phyloP scores from a whole-genome alignment of 2,888 invertebrate genomes.

The Lottia scabra region DNA sequence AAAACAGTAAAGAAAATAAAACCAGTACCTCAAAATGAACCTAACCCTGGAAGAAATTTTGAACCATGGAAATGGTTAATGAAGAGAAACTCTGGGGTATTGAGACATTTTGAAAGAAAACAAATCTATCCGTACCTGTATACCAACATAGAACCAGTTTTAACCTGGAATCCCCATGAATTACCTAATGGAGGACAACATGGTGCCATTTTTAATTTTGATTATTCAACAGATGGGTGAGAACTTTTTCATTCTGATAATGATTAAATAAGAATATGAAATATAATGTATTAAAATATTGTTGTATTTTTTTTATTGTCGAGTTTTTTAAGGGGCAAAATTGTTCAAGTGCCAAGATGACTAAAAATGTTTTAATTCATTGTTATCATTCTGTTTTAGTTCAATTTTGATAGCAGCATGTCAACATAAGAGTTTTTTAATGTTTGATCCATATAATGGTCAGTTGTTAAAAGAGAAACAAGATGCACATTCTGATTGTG shows the following conservation, averaged over 20 bases:
- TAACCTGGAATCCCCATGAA: conserved; percentile 54
- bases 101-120: conserved; percentile 76
- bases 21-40: too few relatives aligned
- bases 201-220: conserved; percentile 64
- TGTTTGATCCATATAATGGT: conserved; percentile 88
- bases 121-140: conserved; percentile 76
- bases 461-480: conserved; percentile 80
- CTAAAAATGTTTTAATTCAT: too few relatives aligned
- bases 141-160: conserved; percentile 37
- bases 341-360: too few relatives aligned
- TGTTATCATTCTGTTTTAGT: conserved; percentile 69
- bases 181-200: conserved; percentile 50
- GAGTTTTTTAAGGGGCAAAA: too few relatives aligned
- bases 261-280: too few relatives aligned
- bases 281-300: too few relatives aligned
- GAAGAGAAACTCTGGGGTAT: conserved; percentile 32
- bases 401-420: conserved; percentile 89
- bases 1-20: too few relatives aligned
- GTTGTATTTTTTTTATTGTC: too few relatives aligned
- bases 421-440: conserved; percentile 86
- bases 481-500: conserved; percentile 89
- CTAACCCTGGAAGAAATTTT: conserved; percentile 3
- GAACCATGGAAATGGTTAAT: conserved; percentile 32
- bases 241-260: conserved; percentile 32
- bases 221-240: conserved; percentile 58